Evolutionary conservation across 2,888 invertebrate genomes (phyloP).

Genomic region (Microplitis deprimator): DNA sequence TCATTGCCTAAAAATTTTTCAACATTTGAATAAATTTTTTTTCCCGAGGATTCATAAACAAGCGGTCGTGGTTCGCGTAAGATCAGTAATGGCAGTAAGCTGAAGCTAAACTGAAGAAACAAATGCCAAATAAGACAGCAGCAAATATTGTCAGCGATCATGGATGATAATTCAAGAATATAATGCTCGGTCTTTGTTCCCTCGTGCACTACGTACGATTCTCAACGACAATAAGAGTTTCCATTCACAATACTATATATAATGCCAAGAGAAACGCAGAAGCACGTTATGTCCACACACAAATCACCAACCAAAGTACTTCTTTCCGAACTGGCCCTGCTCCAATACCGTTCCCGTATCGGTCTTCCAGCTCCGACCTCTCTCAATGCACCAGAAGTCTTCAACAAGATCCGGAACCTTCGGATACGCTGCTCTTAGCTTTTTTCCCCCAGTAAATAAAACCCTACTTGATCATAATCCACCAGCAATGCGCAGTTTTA

Average conservation of each 20-base stretch:
- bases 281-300: constrained; percentile 55
- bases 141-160: constrained; percentile 13
- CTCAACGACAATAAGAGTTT: constrained; percentile 58
- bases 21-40: too few species aligned
- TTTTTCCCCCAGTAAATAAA: not conserved
- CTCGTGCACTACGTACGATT: constrained; percentile 55
- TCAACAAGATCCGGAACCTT: constrained; percentile 50
- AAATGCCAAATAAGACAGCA: not conserved
- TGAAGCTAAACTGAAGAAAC: not conserved
- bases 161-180: constrained; percentile 47
- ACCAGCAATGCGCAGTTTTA: not conserved
- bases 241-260: constrained; percentile 54
- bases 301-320: constrained; percentile 62
- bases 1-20: too few species aligned
- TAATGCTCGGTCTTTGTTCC: constrained; percentile 48
- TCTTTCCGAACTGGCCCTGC: constrained; percentile 61
- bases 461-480: not conserved
- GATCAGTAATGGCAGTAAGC: not conserved
- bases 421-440: constrained; percentile 48
- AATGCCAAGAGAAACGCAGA: constrained; percentile 30
- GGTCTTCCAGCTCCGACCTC: too few species aligned
- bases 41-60: not conserved
- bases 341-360: constrained; percentile 55
- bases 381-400: constrained; percentile 1
- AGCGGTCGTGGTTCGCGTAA: not conserved